Percentiles rank a stretch among this genome's conserved stretches.
phyloP scores from a whole-genome alignment of 2,888 invertebrate species.

The Pterostichus niger region DNA sequence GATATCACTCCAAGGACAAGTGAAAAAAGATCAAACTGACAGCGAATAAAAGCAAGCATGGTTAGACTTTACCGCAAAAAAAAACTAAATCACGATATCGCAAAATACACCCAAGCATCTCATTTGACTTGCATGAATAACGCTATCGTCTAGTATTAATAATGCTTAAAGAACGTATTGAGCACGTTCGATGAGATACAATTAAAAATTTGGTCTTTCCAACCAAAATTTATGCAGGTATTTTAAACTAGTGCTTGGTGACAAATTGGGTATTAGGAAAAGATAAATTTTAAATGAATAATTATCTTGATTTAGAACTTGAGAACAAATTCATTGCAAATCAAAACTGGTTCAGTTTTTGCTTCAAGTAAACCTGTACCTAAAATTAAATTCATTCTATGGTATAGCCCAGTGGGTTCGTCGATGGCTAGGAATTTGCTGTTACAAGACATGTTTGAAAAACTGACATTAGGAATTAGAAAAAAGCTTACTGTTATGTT shows the following conservation, averaged over 20 bases:
- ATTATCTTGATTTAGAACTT: slow-evolving; percentile 23
- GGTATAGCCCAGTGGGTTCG: no score
- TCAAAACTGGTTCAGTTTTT: slow-evolving; percentile 14
- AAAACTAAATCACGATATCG: neutral
- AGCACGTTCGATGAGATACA: neutral
- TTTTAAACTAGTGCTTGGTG: slow-evolving; percentile 34
- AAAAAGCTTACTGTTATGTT: no score
- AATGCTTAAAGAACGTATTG: neutral
- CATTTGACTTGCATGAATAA: slow-evolving; percentile 19
- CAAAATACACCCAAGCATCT: neutral
- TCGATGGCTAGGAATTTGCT: no score
- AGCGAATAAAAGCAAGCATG: slow-evolving; percentile 7
- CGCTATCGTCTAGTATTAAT: slow-evolving; percentile 10
- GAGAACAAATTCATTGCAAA: slow-evolving; percentile 1
- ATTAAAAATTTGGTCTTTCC: slow-evolving; percentile 17
- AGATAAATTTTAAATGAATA: slow-evolving; percentile 40
- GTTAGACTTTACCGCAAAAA: slow-evolving; percentile 5
- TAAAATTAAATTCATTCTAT: no score
- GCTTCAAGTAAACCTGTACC: neutral
- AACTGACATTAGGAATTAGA: no score
- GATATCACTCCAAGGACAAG: neutral
- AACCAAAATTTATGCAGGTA: slow-evolving; percentile 25
- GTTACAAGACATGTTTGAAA: no score
- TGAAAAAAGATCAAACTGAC: neutral
- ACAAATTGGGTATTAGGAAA: slow-evolving; percentile 27